Conservation (phyloP, 2,888 invertebrate genomes). For the Nebria salina region DNA sequence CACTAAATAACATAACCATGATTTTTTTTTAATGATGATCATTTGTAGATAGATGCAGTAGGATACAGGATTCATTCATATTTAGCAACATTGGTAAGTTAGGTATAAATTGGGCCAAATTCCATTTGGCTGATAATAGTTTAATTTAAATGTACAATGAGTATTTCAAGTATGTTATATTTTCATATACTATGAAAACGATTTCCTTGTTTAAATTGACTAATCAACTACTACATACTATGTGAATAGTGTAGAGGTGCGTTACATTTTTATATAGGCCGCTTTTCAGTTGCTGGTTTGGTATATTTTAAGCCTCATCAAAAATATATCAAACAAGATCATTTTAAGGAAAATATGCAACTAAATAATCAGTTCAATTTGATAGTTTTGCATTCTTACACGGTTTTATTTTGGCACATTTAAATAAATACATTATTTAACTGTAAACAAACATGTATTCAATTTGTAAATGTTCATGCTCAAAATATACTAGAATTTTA, state of each 20-base stretch:
- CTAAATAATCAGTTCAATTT: background rate
- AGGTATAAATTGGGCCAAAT: background rate
- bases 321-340: background rate
- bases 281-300: background rate
- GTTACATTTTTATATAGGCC: background rate
- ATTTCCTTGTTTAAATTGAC: conserved; percentile 5
- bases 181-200: background rate
- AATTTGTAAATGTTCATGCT: background rate
- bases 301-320: background rate
- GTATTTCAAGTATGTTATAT: background rate
- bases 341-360: background rate
- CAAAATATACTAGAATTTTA: background rate
- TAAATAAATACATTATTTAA: background rate
- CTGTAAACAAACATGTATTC: background rate
- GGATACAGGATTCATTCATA: background rate
- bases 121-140: conserved; percentile 7
- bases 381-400: background rate
- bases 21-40: background rate
- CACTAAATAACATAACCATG: too few species aligned
- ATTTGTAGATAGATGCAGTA: background rate
- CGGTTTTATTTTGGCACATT: background rate
- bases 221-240: background rate
- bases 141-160: background rate
- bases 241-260: background rate
- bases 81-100: conserved; percentile 15